phyloP scores from a whole-genome alignment of 1,140 invertebrate genomes.

The Melipona quadrifasciata region DNA sequence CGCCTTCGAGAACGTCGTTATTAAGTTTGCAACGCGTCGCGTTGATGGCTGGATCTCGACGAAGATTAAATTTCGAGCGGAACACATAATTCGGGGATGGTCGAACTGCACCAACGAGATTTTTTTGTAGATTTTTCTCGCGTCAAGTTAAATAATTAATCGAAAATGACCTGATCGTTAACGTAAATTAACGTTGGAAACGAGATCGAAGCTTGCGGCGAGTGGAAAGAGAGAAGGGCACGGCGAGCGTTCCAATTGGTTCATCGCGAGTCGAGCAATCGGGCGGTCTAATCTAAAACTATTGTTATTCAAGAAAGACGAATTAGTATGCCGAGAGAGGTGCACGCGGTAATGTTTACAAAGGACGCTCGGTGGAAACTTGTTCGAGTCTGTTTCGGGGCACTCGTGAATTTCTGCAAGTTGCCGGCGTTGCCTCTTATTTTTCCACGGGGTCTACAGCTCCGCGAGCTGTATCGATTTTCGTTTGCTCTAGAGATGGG shows the following conservation, averaged over 20 bases:
- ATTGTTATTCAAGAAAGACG: conserved; percentile 12
- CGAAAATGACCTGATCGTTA: too few relatives aligned
- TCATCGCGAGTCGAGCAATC: background rate
- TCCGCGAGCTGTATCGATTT: background rate
- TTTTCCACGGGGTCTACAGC: background rate
- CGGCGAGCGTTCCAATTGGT: background rate
- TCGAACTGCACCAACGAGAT: too few relatives aligned
- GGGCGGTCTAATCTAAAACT: background rate
- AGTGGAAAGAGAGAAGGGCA: too few relatives aligned
- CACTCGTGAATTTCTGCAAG: background rate
- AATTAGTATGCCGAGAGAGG: conserved; percentile 1
- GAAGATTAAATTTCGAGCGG: too few relatives aligned
- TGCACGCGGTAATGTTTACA: conserved; percentile 13
- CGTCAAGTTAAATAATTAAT: too few relatives aligned
- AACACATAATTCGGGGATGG: too few relatives aligned
- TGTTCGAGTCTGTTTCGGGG: conserved; percentile 14
- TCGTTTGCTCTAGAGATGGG: background rate
- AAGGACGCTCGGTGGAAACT: conserved; percentile 1
- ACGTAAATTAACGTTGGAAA: too few relatives aligned
- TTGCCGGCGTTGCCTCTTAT: background rate
- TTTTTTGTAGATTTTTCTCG: too few relatives aligned
- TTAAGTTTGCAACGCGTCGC: background rate
- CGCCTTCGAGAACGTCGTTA: background rate
- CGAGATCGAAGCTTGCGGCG: too few relatives aligned
- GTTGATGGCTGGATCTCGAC: too few relatives aligned